Percentiles rank a stretch among this genome's conserved stretches.
phyloP scores from a whole-genome alignment of 2,113 vertebrate genomes.

The Edolisoma coerulescens region DNA sequence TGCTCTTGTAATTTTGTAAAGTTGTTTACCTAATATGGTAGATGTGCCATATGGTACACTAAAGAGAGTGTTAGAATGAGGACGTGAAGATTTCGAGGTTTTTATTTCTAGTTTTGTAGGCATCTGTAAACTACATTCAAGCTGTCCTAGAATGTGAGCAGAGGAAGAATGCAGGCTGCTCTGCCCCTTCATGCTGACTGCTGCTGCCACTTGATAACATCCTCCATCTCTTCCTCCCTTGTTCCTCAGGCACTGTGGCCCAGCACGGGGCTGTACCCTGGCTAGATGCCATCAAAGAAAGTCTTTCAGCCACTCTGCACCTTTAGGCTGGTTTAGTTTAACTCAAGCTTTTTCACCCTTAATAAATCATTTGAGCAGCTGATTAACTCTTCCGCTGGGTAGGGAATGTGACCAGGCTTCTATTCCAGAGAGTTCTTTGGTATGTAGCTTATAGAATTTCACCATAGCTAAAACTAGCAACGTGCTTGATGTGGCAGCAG shows the following conservation, averaged over 20 bases:
- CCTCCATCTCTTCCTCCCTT: neutral
- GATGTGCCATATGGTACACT: conserved; percentile 32
- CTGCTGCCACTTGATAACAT: neutral
- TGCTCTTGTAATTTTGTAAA: conserved; percentile 41
- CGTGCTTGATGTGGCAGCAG: neutral
- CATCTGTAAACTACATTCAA: conserved; percentile 22
- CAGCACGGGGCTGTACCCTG: neutral
- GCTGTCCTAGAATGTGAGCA: neutral
- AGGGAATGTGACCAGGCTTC: neutral
- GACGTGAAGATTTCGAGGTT: conserved; percentile 13
- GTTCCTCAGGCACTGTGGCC: fast-evolving
- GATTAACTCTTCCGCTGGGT: neutral
- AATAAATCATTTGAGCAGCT: conserved; percentile 3
- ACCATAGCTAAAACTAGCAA: conserved; percentile 2
- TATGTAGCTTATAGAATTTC: conserved; percentile 30
- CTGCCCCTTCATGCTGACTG: neutral
- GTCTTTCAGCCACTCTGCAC: neutral
- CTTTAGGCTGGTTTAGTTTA: neutral
- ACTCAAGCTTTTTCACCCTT: neutral
- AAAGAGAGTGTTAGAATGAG: conserved; percentile 7
- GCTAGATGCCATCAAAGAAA: neutral
- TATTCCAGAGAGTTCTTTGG: conserved; percentile 11
- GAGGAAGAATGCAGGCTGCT: neutral
- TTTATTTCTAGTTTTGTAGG: conserved; percentile 33
- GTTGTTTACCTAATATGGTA: conserved; percentile 50